Evolutionary conservation across 2,797 vertebrate genomes (phyloP).

Genomic region (Pristis pectinata): DNA sequence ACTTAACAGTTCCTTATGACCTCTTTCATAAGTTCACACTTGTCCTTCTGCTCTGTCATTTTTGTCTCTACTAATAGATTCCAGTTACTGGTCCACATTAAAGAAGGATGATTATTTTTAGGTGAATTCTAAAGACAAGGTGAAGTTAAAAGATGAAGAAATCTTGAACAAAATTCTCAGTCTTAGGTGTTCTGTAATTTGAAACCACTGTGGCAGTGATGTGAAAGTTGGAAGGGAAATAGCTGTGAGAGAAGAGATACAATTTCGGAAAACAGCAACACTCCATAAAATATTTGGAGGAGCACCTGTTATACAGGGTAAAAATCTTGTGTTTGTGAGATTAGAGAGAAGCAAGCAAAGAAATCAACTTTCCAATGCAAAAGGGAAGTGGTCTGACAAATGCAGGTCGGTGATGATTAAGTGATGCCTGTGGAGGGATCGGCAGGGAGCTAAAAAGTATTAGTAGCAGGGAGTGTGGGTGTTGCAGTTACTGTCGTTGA

Average conservation of each 20-base stretch:
- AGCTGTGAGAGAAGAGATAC: neutral
- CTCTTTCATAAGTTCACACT: neutral
- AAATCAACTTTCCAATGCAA: neutral
- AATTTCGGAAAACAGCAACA: neutral
- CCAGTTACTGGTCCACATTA: neutral
- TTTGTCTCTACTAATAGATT: neutral
- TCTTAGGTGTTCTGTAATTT: neutral
- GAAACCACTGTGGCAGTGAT: neutral
- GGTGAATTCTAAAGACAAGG: neutral
- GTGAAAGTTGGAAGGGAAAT: neutral
- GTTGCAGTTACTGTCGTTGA: constrained; percentile 7
- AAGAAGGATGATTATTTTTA: neutral
- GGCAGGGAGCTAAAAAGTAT: neutral
- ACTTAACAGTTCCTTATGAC: neutral
- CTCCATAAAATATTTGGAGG: neutral
- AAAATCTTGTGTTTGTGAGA: neutral
- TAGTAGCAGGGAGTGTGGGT: neutral
- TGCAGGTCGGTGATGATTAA: neutral
- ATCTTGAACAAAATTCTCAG: neutral
- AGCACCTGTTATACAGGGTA: neutral
- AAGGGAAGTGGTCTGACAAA: neutral
- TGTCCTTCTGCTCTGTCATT: neutral
- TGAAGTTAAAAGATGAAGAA: neutral
- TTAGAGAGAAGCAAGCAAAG: neutral
- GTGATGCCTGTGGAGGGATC: neutral